Evolutionary conservation across 2,113 vertebrate species (phyloP).

Genomic region (Myiopsitta monachus): DNA sequence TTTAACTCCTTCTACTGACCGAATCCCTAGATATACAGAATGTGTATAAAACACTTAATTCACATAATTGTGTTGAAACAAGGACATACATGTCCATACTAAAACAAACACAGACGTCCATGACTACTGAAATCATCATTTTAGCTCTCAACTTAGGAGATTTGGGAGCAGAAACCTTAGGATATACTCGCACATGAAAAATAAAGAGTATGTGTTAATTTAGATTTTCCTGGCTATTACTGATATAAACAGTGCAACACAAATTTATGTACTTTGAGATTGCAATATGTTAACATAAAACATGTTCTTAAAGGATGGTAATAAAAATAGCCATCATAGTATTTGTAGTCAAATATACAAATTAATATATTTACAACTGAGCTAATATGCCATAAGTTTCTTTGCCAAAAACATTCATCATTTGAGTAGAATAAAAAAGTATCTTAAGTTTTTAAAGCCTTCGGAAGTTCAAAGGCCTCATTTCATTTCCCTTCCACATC

Average conservation of each 20-base stretch:
- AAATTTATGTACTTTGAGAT: neutral
- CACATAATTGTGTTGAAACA: neutral
- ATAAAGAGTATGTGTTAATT: neutral
- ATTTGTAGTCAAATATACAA: neutral
- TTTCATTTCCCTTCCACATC: neutral
- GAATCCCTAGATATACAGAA: neutral
- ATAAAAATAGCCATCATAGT: neutral
- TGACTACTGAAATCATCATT: neutral
- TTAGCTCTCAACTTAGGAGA: neutral
- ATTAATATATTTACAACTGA: neutral
- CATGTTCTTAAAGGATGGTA: neutral
- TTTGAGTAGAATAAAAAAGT: constrained; percentile 5
- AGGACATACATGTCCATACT: neutral
- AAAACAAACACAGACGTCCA: neutral
- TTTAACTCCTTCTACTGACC: neutral
- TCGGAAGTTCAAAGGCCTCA: neutral
- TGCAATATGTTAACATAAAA: neutral
- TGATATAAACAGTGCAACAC: neutral
- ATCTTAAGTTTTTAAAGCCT: neutral
- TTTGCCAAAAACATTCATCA: neutral
- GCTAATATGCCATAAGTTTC: neutral
- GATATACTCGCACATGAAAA: neutral
- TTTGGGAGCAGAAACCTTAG: neutral
- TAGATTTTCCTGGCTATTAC: neutral
- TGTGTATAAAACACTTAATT: neutral